Conservation (phyloP, 2,113 vertebrate genomes). For the Cygnus buccinator region DNA sequence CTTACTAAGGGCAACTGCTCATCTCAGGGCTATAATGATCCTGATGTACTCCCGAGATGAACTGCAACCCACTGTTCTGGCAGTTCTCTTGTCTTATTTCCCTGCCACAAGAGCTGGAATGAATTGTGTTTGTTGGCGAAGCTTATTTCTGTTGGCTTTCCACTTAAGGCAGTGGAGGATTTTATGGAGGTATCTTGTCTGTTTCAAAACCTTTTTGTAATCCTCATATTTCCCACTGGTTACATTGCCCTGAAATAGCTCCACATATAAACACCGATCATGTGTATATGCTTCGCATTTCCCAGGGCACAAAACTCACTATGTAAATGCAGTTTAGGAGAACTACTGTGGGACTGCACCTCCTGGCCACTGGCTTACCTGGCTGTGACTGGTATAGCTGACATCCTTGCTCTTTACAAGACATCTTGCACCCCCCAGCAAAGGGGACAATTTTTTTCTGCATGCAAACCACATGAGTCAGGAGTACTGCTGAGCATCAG, state of each 20-base stretch:
- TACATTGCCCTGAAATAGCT: constrained; percentile 35
- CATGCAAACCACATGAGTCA: background rate
- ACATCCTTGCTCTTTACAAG: background rate
- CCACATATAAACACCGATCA: background rate
- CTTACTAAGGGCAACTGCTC: constrained; percentile 35
- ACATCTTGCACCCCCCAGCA: background rate
- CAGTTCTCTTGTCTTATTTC: constrained; percentile 31
- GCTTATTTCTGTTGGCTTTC: constrained; percentile 51
- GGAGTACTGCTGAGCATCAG: background rate
- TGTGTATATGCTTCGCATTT: background rate
- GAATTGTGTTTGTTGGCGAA: constrained; percentile 36
- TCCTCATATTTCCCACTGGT: background rate
- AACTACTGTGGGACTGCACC: background rate
- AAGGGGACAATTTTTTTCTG: background rate
- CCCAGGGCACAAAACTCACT: background rate
- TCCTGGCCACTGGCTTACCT: background rate
- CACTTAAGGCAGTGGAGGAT: background rate
- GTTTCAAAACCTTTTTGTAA: background rate
- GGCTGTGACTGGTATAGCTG: background rate
- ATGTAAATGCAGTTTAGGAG: background rate
- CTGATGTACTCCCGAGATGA: constrained; percentile 10
- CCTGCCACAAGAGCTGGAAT: background rate
- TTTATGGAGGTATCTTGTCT: constrained; percentile 35
- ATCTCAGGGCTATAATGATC: constrained; percentile 61
- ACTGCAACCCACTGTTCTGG: constrained; percentile 44